Conservation (phyloP, 2,888 invertebrate genomes). For the Amiota communis region DNA sequence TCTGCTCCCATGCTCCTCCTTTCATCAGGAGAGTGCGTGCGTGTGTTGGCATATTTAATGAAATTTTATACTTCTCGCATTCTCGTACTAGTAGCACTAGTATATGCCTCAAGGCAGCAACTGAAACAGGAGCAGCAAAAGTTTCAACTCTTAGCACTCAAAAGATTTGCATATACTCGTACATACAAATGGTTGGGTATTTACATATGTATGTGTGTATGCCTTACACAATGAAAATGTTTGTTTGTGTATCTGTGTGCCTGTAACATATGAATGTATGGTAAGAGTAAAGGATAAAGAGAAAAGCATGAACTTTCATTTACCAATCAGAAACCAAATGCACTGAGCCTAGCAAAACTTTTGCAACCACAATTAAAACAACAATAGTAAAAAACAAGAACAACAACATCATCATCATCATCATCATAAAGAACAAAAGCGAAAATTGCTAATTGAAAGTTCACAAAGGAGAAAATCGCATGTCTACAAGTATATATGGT, state of each 20-base stretch:
- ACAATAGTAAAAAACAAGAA: conserved; percentile 60
- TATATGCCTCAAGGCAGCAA: too few relatives aligned
- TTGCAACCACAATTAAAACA: conserved; percentile 66
- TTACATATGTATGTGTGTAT: background rate
- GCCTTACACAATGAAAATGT: conserved; percentile 2
- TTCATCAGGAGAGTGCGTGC: conserved; percentile 40
- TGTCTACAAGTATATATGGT: background rate
- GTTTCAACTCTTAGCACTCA: conserved; percentile 28
- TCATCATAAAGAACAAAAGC: conserved; percentile 33
- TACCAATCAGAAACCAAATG: conserved; percentile 21
- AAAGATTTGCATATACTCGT: conserved; percentile 31
- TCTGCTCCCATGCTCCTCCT: conserved; percentile 31
- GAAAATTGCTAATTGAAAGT: conserved; percentile 66
- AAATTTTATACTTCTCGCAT: conserved; percentile 62
- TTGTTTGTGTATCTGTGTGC: background rate
- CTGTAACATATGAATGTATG: background rate
- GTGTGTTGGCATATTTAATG: conserved; percentile 60
- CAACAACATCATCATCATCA: conserved; percentile 59
- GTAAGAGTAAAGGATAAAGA: too few relatives aligned
- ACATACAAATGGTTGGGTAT: too few relatives aligned
- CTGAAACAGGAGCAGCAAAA: conserved; percentile 1
- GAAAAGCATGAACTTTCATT: conserved; percentile 5
- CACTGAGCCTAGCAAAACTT: conserved; percentile 51
- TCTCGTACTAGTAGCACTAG: conserved; percentile 23
- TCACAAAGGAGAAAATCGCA: conserved; percentile 23